A percentile compares a stretch with the other conserved stretches of the same genome.
These are phyloP conservation scores for Clavelina lepadiformis DNA, from an alignment of 23 tunicate genomes.

Conservation along the genomic window DNA sequence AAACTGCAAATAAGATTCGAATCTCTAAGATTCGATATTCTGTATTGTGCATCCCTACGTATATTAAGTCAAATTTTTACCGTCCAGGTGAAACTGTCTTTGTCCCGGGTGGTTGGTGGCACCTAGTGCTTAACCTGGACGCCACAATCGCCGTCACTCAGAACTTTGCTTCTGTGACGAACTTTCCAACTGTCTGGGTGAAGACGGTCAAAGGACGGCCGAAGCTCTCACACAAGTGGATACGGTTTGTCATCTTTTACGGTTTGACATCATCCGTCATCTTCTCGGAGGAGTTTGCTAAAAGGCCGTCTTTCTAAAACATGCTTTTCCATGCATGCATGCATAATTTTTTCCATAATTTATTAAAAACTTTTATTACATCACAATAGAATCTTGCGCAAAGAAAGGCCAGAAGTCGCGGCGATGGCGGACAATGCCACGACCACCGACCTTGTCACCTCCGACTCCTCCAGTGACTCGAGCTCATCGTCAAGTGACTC, in stretches of 20 bases:
- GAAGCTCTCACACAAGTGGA: conserved; percentile 84
- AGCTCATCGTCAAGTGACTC: conserved; percentile 66
- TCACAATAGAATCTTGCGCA: conserved; percentile 47
- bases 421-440: conserved; percentile 51
- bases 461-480: conserved; percentile 75
- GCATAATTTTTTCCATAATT: neutral
- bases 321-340: neutral
- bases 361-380: neutral
- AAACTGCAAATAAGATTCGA: too few species aligned
- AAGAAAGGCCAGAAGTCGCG: conserved; percentile 91
- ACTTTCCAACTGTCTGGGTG: conserved; percentile 91
- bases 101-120: conserved; percentile 99
- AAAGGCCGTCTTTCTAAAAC: neutral
- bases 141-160: conserved; percentile 92
- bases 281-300: neutral
- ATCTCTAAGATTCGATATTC: too few species aligned
- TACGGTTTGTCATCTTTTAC: conserved; percentile 34
- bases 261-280: neutral
- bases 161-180: conserved; percentile 93
- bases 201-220: conserved; percentile 98
- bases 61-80: too few species aligned
- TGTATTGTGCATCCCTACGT: too few species aligned
- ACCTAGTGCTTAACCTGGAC: conserved; percentile 89
- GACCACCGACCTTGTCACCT: conserved; percentile 13
- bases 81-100: conserved; percentile 98